Evolutionary conservation across 2,797 vertebrate species (phyloP).

Genomic region (Hippocampus kuda): DNA sequence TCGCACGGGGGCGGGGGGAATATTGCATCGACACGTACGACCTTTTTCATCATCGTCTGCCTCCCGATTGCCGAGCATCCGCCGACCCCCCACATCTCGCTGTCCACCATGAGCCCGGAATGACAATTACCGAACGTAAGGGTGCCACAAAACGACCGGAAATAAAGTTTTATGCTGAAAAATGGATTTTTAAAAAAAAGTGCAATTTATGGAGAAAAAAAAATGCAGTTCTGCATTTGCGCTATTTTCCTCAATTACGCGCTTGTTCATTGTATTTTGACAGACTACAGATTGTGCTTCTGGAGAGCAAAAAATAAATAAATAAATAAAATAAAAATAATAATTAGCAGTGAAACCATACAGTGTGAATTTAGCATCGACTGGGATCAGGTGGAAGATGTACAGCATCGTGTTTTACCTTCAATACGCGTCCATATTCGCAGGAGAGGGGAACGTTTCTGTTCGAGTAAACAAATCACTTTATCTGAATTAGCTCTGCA

Average conservation of each 20-base stretch:
- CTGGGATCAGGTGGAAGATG: background rate
- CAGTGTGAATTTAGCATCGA: background rate
- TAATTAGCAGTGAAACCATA: no score
- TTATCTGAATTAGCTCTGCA: background rate
- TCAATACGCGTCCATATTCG: background rate
- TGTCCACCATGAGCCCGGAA: background rate
- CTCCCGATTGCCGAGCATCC: no score
- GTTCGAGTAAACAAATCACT: background rate
- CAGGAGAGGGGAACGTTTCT: background rate
- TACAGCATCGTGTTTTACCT: background rate
- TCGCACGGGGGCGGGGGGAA: background rate
- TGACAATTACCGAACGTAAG: background rate
- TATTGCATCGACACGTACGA: background rate
- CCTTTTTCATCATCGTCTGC: slow-evolving; percentile 5
- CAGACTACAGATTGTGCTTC: no score
- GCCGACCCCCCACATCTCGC: background rate
- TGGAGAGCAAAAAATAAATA: no score
- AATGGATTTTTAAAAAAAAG: no score
- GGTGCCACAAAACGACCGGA: background rate
- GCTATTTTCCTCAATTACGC: no score
- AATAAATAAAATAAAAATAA: no score
- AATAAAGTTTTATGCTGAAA: no score
- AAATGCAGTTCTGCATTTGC: no score
- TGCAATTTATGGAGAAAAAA: no score
- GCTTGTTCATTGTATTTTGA: no score